Conservation (phyloP, 2,797 vertebrate species). For the Diceros bicornis region DNA sequence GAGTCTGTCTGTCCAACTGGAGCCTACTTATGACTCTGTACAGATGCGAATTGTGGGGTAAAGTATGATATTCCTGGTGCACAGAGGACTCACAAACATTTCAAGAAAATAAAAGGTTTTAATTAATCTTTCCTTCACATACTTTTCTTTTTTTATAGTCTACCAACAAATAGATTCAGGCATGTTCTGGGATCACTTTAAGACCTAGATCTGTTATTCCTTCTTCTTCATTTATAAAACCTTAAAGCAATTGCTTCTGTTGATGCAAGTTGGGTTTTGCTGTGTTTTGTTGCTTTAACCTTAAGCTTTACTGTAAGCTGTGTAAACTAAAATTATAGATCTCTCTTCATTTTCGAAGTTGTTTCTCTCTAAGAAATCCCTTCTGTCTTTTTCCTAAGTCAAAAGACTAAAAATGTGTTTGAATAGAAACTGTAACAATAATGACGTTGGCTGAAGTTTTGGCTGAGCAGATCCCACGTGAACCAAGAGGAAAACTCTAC, state of each 20-base stretch:
- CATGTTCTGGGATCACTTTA: constrained; percentile 55
- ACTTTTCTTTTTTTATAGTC: constrained; percentile 53
- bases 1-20: constrained; percentile 61
- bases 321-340: constrained; percentile 78
- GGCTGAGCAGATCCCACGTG: constrained; percentile 57
- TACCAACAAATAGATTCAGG: constrained; percentile 38
- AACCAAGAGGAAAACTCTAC: constrained; percentile 61
- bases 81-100: constrained; percentile 9
- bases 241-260: constrained; percentile 67
- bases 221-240: constrained; percentile 68
- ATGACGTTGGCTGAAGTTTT: constrained; percentile 78
- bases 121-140: constrained; percentile 57
- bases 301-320: constrained; percentile 79
- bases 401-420: constrained; percentile 81
- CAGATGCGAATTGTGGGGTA: neutral
- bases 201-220: constrained; percentile 44
- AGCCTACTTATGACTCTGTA: constrained; percentile 23
- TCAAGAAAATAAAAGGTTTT: constrained; percentile 63
- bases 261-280: constrained; percentile 66
- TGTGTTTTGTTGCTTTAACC: constrained; percentile 82
- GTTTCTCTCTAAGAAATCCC: constrained; percentile 78
- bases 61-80: constrained; percentile 10
- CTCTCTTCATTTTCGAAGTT: constrained; percentile 79
- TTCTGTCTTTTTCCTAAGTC: constrained; percentile 69
- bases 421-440: constrained; percentile 75